Evolutionary conservation across 1,140 invertebrate genomes (phyloP), one percentile per base, ranked within the genome.

Genomic region (Ditylenchus dipsaci): DNA sequence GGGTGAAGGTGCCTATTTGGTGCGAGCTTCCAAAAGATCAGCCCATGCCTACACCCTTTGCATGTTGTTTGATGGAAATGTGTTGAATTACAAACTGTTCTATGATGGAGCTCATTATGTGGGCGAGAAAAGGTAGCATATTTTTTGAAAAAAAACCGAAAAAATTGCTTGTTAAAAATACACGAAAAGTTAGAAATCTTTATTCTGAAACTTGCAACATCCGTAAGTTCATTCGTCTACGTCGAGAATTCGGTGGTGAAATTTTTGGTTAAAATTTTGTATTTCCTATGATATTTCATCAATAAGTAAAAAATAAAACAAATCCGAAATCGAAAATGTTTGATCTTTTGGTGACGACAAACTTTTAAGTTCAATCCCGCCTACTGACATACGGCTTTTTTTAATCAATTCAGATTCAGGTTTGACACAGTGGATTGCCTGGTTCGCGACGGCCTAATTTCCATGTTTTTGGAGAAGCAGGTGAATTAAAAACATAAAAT

Each of bases 381-480:
- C n/a, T n/a, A n/a, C n/a, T n/a, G n/a, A n/a, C n/a, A n/a, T 61
- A 17, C 5, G 30, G 17, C n/a, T 13, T 23, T 64, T n/a, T 27
- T 62, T 56, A 7, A 43, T 45, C 23, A 71, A 15, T 8, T 33
- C 15, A 8, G 0, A 53, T 45, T 19, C n/a, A 75, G 78, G 66
- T 82, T 83, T 69, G 86, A 87, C 61, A 84, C 82, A 0, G 78
- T 87, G 1, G 81, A 86, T 62, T 90, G 91, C 74, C 83, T 95
- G 69, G 91, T 93, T 0, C 90, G 90, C n/a, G 92, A 95, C 84
- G 92, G 92, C 0, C 86, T 95, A 0, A 90, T 94, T 56, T 90
- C 89, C 21, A 90, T 91, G 76, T 91, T 91, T 78, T 87, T 94
- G 83, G 91, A 93, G 83, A 83, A 88, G 45, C 88, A 90, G 79